A percentile compares a stretch with the other conserved stretches of the same genome.
phyloP scores from a whole-genome alignment of 1,140 invertebrate species.

The Scaptomyza graminum region DNA sequence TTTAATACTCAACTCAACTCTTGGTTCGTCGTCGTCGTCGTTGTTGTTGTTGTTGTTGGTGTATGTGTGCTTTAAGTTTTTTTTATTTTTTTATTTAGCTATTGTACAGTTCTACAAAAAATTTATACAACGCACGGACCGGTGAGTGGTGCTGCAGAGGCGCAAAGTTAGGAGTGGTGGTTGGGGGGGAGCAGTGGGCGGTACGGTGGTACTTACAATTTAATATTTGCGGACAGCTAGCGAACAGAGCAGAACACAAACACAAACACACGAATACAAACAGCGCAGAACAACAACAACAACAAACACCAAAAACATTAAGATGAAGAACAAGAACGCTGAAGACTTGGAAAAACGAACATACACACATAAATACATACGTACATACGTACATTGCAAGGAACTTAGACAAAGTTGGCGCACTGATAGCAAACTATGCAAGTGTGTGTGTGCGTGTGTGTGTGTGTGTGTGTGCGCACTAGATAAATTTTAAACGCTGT shows the following conservation, averaged over 20 bases:
- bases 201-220: conserved; percentile 54
- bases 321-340: conserved; percentile 16
- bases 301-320: conserved; percentile 28
- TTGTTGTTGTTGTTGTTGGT: no score
- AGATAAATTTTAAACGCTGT: conserved; percentile 76
- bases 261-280: conserved; percentile 9
- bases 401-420: no score
- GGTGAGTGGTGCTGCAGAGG: conserved; percentile 29
- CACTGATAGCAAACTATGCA: background rate
- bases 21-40: conserved; percentile 28
- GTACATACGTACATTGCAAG: background rate
- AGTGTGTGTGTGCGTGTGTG: background rate
- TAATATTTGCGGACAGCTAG: conserved; percentile 70
- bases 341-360: conserved; percentile 57
- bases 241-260: conserved; percentile 30
- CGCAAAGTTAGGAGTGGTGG: no score
- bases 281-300: conserved; percentile 17
- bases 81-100: conserved; percentile 60
- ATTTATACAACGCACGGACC: conserved; percentile 74
- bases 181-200: background rate
- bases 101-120: conserved; percentile 79
- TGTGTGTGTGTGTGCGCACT: conserved; percentile 52
- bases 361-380: conserved; percentile 26
- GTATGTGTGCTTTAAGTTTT: conserved; percentile 56
- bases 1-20: conserved; percentile 54